These are phyloP conservation scores for Hylaeus volcanicus DNA, from an alignment of 1,140 invertebrate species.

Conservation along the genomic window DNA sequence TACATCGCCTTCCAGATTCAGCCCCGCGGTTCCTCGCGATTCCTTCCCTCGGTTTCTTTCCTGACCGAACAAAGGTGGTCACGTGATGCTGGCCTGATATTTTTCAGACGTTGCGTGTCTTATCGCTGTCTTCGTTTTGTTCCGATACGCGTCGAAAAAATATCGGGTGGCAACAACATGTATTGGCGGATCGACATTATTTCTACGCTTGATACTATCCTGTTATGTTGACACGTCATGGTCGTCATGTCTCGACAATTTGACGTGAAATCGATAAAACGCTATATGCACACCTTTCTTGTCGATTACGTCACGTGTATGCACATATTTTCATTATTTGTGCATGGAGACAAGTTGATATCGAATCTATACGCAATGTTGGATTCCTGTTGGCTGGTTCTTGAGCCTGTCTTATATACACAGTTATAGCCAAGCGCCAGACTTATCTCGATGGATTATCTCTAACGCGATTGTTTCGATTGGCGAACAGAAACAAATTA, in stretches of 20 bases:
- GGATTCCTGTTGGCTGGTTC: too few species aligned
- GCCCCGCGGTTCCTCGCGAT: not conserved
- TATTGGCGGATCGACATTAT: constrained; percentile 66
- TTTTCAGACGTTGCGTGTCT: constrained; percentile 72
- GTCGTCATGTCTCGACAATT: constrained; percentile 58
- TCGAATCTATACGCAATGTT: not conserved
- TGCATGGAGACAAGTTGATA: too few species aligned
- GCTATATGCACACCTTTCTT: not conserved
- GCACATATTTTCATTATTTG: not conserved
- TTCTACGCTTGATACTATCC: constrained; percentile 68
- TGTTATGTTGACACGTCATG: constrained; percentile 74
- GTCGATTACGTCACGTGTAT: not conserved
- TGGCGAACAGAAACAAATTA: not conserved
- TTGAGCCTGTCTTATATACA: too few species aligned
- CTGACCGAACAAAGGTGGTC: not conserved
- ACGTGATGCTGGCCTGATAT: constrained; percentile 75
- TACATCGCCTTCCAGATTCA: constrained; percentile 65
- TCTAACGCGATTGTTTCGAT: not conserved
- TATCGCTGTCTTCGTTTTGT: constrained; percentile 37
- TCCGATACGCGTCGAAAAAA: constrained; percentile 52
- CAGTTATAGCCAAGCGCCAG: too few species aligned
- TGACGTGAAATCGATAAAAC: constrained; percentile 54
- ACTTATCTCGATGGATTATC: not conserved
- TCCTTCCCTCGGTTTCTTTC: constrained; percentile 50
- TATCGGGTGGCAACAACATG: constrained; percentile 62